A percentile compares a stretch with the other conserved stretches of the same genome.
Conservation (phyloP, 2,113 vertebrate genomes). For the Poecilia latipinna region DNA sequence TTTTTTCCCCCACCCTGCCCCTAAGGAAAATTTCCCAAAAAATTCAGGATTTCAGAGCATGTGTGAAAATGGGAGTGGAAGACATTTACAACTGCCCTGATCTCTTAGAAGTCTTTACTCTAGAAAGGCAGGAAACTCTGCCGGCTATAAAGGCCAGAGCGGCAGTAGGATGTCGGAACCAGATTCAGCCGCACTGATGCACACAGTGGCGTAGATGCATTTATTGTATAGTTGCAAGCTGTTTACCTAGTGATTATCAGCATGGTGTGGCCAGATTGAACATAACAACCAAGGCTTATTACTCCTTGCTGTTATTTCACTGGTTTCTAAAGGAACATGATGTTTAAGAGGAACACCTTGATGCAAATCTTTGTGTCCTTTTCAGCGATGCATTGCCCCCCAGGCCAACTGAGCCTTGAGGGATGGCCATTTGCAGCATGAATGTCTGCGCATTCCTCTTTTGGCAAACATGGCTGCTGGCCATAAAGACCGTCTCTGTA, state of each 20-base stretch:
- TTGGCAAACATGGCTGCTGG: constrained; percentile 66
- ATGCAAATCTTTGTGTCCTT: constrained; percentile 71
- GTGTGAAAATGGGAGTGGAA: constrained; percentile 6
- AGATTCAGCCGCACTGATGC: background rate
- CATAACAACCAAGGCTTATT: constrained; percentile 28
- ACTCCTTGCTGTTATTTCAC: constrained; percentile 14
- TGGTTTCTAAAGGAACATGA: constrained; percentile 27
- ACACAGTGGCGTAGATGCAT: constrained; percentile 9
- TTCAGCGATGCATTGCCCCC: constrained; percentile 26
- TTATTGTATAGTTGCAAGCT: constrained; percentile 37
- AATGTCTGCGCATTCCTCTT: constrained; percentile 78
- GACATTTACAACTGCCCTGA: constrained; percentile 8
- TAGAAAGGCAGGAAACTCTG: constrained; percentile 34
- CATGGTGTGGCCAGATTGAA: constrained; percentile 16
- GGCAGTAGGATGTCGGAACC: constrained; percentile 44
- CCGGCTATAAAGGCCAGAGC: constrained; percentile 37
- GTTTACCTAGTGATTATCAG: constrained; percentile 49
- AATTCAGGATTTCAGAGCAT: constrained; percentile 2
- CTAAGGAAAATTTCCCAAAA: background rate
- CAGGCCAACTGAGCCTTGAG: constrained; percentile 53
- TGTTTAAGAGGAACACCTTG: constrained; percentile 23
- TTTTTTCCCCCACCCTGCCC: background rate
- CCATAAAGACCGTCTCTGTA: constrained; percentile 71
- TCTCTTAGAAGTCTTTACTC: constrained; percentile 33
- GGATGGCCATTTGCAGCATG: constrained; percentile 56